These are phyloP conservation scores for Poecilia picta DNA, from an alignment of 2,797 vertebrate species.

Conservation along the genomic window DNA sequence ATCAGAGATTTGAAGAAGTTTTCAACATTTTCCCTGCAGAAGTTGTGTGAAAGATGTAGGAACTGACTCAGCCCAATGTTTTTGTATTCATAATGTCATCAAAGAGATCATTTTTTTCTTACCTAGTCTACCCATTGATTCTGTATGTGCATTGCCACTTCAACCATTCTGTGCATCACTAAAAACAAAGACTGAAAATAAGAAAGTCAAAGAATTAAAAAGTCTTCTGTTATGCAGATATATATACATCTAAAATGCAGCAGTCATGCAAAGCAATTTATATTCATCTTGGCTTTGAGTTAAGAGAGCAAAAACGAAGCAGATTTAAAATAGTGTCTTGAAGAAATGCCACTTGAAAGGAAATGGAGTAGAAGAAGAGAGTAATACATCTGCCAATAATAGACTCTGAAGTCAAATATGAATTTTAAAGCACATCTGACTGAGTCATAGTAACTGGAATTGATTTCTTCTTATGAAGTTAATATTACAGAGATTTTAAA, in stretches of 20 bases:
- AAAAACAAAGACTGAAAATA: neutral
- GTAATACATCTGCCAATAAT: slow-evolving; percentile 23
- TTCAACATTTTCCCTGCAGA: slow-evolving; percentile 1
- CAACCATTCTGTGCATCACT: neutral
- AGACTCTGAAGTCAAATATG: slow-evolving; percentile 32
- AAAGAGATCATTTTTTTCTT: neutral
- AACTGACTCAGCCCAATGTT: no score
- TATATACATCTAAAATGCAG: neutral
- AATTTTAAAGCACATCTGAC: slow-evolving; percentile 28
- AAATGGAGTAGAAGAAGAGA: slow-evolving; percentile 10
- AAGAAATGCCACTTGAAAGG: slow-evolving; percentile 7
- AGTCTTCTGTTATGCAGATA: neutral
- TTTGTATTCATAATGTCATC: neutral
- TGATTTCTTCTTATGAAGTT: slow-evolving; percentile 39
- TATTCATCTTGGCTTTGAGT: slow-evolving; percentile 5
- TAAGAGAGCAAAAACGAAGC: slow-evolving; percentile 4
- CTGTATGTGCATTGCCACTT: neutral
- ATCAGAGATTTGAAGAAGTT: neutral
- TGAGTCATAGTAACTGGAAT: slow-evolving; percentile 39
- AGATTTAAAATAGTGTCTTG: neutral
- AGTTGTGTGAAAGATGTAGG: neutral
- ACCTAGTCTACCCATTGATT: neutral
- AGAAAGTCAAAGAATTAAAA: neutral
- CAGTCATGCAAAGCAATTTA: neutral
- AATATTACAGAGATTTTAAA: slow-evolving; percentile 47